These are phyloP conservation scores for Macropis europaea DNA, from an alignment of 2,888 invertebrate species.

Conservation along the genomic window DNA sequence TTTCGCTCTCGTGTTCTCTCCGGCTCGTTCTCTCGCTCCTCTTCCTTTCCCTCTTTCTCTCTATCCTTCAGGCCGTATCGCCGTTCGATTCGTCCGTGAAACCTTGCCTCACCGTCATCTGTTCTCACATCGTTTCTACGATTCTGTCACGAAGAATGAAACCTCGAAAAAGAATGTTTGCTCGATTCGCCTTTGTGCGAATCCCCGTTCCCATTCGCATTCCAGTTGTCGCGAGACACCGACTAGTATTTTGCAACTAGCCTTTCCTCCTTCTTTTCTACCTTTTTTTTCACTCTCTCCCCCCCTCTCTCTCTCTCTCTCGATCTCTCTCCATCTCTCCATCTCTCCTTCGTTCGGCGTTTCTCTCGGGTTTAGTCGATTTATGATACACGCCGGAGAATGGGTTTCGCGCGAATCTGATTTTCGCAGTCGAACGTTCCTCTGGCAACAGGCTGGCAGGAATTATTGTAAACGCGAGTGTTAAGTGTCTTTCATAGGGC, in stretches of 20 bases:
- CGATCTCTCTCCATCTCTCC: neutral
- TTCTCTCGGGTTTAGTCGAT: constrained; percentile 18
- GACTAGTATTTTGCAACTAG: constrained; percentile 46
- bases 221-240: constrained; percentile 48
- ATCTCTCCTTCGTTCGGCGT: neutral
- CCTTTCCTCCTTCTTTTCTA: neutral
- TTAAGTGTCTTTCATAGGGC: too few species aligned
- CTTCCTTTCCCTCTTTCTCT: constrained; percentile 19
- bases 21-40: constrained; percentile 4
- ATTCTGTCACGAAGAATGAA: constrained; percentile 63
- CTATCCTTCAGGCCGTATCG: constrained; percentile 47
- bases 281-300: neutral
- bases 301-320: neutral
- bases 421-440: too few species aligned
- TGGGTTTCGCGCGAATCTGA: constrained; percentile 1
- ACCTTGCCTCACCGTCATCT: constrained; percentile 63
- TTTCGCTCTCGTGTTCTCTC: constrained; percentile 7
- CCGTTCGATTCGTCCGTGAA: constrained; percentile 64
- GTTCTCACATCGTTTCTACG: constrained; percentile 67
- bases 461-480: too few species aligned
- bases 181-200: constrained; percentile 62
- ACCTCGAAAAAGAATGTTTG: constrained; percentile 63
- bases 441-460: too few species aligned
- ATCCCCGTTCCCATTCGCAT: constrained; percentile 58
- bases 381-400: constrained; percentile 40